phyloP scores from a whole-genome alignment of 2,113 vertebrate genomes.

The Tachuris rubrigastra region DNA sequence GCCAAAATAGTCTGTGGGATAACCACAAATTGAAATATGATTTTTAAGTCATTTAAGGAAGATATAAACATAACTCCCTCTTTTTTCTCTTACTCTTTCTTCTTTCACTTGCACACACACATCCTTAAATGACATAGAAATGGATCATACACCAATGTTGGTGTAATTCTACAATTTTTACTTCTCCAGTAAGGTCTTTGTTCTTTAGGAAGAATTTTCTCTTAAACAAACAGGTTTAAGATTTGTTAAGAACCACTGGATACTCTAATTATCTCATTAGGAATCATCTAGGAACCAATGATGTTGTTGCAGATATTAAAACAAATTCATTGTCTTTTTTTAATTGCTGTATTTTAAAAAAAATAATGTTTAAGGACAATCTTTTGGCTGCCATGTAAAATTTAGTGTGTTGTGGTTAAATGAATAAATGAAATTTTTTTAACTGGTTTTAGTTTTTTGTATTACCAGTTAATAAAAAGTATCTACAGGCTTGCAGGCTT shows the following conservation, averaged over 20 bases:
- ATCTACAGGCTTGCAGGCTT: neutral
- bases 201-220: neutral
- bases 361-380: neutral
- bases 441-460: neutral
- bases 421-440: neutral
- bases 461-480: neutral
- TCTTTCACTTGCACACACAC: neutral
- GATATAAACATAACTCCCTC: neutral
- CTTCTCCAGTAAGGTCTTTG: neutral
- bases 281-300: neutral
- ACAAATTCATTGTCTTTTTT: neutral
- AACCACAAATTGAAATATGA: neutral
- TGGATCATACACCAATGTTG: neutral
- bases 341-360: neutral
- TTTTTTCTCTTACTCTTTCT: neutral
- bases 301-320: neutral
- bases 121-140: neutral
- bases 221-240: neutral
- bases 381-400: neutral
- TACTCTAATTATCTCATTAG: neutral
- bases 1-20: neutral
- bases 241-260: neutral
- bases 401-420: neutral
- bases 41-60: neutral
- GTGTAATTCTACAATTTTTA: neutral